A percentile compares a stretch with the other conserved stretches of the same genome.
Evolutionary conservation across 2,888 invertebrate genomes (phyloP).

Genomic region (Lathronympha strigana): DNA sequence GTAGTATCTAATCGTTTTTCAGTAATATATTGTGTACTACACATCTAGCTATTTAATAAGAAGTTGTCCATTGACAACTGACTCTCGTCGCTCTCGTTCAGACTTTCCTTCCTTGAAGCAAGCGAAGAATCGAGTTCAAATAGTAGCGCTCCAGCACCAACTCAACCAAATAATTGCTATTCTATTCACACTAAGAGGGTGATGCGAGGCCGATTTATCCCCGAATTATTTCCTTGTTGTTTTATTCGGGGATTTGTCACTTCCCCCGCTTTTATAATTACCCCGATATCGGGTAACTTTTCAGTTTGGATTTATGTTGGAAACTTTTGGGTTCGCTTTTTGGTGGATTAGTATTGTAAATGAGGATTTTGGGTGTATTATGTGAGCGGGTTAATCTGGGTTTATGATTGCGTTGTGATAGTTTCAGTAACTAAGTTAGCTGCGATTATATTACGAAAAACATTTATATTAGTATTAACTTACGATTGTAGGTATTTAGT

Average conservation of each 20-base stretch:
- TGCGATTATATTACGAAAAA: neutral
- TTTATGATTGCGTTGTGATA: constrained; percentile 35
- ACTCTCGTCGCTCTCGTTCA: too few relatives aligned
- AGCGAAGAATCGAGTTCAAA: constrained; percentile 43
- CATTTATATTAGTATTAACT: neutral
- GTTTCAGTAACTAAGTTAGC: constrained; percentile 19
- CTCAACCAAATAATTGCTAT: constrained; percentile 84
- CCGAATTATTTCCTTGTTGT: constrained; percentile 84
- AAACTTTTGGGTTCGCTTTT: constrained; percentile 61
- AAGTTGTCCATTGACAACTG: too few relatives aligned
- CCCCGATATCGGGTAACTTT: constrained; percentile 79
- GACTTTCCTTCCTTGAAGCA: too few relatives aligned
- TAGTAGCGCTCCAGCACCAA: constrained; percentile 63
- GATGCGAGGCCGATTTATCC: constrained; percentile 70
- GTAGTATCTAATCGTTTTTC: too few relatives aligned
- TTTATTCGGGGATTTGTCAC: constrained; percentile 84
- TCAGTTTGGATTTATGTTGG: constrained; percentile 71
- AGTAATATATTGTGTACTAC: too few relatives aligned
- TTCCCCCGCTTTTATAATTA: constrained; percentile 81
- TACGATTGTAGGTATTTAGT: neutral
- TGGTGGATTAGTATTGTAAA: constrained; percentile 66
- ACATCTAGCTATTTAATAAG: too few relatives aligned
- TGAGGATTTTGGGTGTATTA: constrained; percentile 59
- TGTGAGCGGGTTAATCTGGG: constrained; percentile 39
- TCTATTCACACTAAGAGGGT: constrained; percentile 81